A percentile compares a stretch with the other conserved stretches of the same genome.
These are phyloP conservation scores for Drosophila watanabei DNA, from an alignment of 1,140 invertebrate genomes.

Conservation along the genomic window DNA sequence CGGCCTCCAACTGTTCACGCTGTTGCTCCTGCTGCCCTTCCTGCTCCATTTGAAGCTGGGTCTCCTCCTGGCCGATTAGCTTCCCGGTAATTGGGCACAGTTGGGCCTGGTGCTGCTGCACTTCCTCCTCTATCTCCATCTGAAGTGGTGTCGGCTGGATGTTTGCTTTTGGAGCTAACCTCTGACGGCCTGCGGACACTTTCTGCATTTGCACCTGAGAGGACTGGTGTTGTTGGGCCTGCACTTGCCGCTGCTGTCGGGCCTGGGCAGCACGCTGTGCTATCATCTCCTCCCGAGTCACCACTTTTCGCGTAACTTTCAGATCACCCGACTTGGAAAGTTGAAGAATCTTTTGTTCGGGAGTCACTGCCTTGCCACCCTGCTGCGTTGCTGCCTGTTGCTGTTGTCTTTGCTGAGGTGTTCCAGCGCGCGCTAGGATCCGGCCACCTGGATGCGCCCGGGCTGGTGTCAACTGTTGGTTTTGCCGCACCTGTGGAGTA, in stretches of 20 bases:
- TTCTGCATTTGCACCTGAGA: constrained; percentile 61
- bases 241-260: constrained; percentile 61
- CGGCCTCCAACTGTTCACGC: constrained; percentile 71
- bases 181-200: constrained; percentile 59
- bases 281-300: constrained; percentile 72
- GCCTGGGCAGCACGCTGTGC: constrained; percentile 59
- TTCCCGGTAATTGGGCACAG: constrained; percentile 81
- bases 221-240: constrained; percentile 54
- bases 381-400: constrained; percentile 8
- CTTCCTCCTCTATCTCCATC: constrained; percentile 68
- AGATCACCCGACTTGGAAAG: constrained; percentile 82
- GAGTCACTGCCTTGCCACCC: constrained; percentile 66
- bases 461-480: constrained; percentile 20
- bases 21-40: constrained; percentile 77
- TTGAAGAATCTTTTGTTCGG: constrained; percentile 83
- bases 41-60: constrained; percentile 82
- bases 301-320: constrained; percentile 84
- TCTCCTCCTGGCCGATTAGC: constrained; percentile 78
- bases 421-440: constrained; percentile 32
- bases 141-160: constrained; percentile 30
- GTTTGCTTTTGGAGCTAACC: constrained; percentile 40
- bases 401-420: constrained; percentile 43
- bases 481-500: constrained; percentile 31
- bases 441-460: constrained; percentile 28
- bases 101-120: constrained; percentile 68